Conservation (phyloP, 1,140 invertebrate species). For the Ooceraea biroi region DNA sequence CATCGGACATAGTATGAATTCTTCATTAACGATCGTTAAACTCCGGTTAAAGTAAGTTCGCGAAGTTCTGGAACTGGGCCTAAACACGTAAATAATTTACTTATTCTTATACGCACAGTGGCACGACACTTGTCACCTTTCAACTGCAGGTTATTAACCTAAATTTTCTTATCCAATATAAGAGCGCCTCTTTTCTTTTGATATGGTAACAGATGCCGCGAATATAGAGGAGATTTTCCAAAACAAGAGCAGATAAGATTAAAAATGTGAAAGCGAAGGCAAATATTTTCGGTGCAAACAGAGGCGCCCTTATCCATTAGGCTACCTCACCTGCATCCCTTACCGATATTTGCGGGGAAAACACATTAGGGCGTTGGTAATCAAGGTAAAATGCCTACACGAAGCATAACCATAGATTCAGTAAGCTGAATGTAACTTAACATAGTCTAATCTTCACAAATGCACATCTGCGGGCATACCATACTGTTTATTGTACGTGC, state of each 20-base stretch:
- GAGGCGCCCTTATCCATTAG: background rate
- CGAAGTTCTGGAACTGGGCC: too few species aligned
- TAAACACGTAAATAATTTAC: too few species aligned
- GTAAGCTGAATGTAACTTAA: background rate
- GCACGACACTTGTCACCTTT: too few species aligned
- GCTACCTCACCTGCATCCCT: background rate
- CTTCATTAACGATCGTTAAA: too few species aligned
- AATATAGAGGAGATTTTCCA: constrained; percentile 32
- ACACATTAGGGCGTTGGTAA: background rate
- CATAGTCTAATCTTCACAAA: background rate
- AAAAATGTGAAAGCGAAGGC: constrained; percentile 55
- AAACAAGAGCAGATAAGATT: constrained; percentile 64
- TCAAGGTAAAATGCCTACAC: background rate
- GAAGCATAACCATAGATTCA: background rate
- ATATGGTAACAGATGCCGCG: constrained; percentile 7
- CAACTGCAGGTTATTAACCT: too few species aligned
- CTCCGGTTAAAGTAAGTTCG: too few species aligned
- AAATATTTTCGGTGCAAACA: constrained; percentile 64
- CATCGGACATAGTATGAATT: too few species aligned
- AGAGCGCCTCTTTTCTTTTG: too few species aligned
- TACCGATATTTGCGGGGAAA: background rate
- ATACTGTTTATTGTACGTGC: too few species aligned
- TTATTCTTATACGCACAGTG: too few species aligned
- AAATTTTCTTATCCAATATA: too few species aligned
- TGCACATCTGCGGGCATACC: too few species aligned